Evolutionary conservation across 2,888 invertebrate genomes (phyloP).

Genomic region (Hedychridium roseum): DNA sequence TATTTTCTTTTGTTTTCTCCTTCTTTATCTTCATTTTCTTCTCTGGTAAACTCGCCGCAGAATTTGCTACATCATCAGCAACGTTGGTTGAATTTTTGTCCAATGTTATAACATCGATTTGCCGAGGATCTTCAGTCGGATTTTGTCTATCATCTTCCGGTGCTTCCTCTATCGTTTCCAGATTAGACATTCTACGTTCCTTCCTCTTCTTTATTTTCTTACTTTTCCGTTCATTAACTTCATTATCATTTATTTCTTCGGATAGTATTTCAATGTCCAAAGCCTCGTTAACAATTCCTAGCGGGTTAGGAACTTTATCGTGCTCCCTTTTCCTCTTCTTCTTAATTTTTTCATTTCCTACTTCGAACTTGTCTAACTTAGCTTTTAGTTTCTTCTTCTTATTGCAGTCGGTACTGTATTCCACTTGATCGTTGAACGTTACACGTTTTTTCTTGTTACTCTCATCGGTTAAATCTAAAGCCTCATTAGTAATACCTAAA

Average conservation of each 20-base stretch:
- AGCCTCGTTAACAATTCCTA: conserved; percentile 48
- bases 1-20: too few relatives aligned
- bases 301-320: conserved; percentile 12
- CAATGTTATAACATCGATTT: conserved; percentile 5
- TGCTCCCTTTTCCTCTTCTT: conserved; percentile 32
- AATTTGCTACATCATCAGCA: conserved; percentile 13
- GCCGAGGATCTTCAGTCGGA: background rate
- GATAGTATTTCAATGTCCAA: conserved; percentile 40
- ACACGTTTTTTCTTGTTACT: conserved; percentile 49
- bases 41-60: too few relatives aligned
- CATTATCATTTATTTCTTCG: conserved; percentile 50
- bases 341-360: conserved; percentile 46
- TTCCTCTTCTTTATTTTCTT: conserved; percentile 42
- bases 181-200: conserved; percentile 32
- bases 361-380: conserved; percentile 55
- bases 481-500: conserved; percentile 52
- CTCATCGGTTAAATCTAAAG: conserved; percentile 55
- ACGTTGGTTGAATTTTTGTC: conserved; percentile 15
- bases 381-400: conserved; percentile 42
- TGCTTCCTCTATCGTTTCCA: conserved; percentile 54
- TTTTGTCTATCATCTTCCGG: conserved; percentile 38
- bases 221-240: conserved; percentile 46
- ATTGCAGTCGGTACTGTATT: conserved; percentile 47
- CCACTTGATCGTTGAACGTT: conserved; percentile 56
- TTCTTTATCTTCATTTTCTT: too few relatives aligned